Evolutionary conservation across 2,113 vertebrate genomes (phyloP).

Genomic region (Corythornis vintsioides): DNA sequence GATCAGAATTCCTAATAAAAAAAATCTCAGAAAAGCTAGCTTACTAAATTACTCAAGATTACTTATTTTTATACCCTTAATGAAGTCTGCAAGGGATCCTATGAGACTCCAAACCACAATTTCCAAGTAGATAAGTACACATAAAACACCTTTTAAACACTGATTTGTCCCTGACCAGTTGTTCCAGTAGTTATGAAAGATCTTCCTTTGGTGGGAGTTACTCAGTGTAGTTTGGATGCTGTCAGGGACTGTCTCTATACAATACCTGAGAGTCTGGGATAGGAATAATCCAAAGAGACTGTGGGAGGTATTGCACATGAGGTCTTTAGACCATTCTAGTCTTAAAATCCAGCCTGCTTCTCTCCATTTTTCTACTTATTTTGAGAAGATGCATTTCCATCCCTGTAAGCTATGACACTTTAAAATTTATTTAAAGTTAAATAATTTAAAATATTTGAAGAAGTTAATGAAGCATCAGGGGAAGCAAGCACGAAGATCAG

Average conservation of each 20-base stretch:
- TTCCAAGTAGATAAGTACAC: not conserved
- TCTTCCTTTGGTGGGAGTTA: not conserved
- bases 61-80: not conserved
- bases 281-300: not conserved
- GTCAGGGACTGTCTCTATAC: not conserved
- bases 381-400: not conserved
- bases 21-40: not conserved
- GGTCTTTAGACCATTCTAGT: not conserved
- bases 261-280: not conserved
- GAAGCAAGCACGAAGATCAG: not conserved
- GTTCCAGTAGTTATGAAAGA: not conserved
- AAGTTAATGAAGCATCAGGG: not conserved
- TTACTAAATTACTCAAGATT: not conserved
- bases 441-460: not conserved
- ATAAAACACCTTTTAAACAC: not conserved
- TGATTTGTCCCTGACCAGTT: not conserved
- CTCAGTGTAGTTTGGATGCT: not conserved
- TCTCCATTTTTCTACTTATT: not conserved
- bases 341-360: not conserved
- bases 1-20: not conserved
- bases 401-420: not conserved
- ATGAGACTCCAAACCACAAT: not conserved
- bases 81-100: not conserved
- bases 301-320: not conserved
- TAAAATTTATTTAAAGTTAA: not conserved